Base-by-base conservation (phyloP, 2,113 vertebrate species). In the Aegithalos caudatus region DNA sequence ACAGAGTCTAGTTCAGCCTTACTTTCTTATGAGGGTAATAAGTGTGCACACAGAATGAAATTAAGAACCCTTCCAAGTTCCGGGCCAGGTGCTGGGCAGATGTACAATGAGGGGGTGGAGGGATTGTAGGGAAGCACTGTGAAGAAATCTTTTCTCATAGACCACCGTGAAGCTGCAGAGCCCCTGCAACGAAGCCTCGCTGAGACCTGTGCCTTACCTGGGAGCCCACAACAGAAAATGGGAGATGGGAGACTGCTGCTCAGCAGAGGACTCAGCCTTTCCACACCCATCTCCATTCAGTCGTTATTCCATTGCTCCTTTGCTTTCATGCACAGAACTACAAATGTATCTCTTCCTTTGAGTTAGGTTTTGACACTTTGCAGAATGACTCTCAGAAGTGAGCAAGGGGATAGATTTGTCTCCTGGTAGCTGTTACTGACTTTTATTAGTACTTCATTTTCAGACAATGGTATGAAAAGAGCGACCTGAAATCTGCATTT, bases 41-140 rank as follows among this genome's bases (percentile, higher is more conserved):
- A 88, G 71, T 92, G 93, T 74, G 90, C 92, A 67, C 81, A 67
- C 48, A 90, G 93, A 90, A 90, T 60, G 69, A 95, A 93, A 96
- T 93, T 90, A 89, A 95, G 92, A 94, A 71, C 65, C 51, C 88
- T 73, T 94, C 93, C 92, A 83, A 97, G 96, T 97, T 97, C 94
- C 86, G 90, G 94, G n/a, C 94, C 95, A 97, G 94, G 93, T 97
- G 95, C 90, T 47, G 92, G 93, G 86, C 96, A 96, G 95, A 96
- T 96, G 95, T 94, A 95, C 29, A 33, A n/a, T 2, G 10, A 91
- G 80, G 58, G 81, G 58, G 25, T 29, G 54, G 69, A 88, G 33
- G 27, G 40, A n/a, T 40, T 66, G 29, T 33, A 67, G 47, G 45
- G 70, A 77, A 70, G 38, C n/a, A 47, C 60, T 66, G 53, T 81